Conservation (phyloP, 2,888 invertebrate genomes). For the Netelia inedita region DNA sequence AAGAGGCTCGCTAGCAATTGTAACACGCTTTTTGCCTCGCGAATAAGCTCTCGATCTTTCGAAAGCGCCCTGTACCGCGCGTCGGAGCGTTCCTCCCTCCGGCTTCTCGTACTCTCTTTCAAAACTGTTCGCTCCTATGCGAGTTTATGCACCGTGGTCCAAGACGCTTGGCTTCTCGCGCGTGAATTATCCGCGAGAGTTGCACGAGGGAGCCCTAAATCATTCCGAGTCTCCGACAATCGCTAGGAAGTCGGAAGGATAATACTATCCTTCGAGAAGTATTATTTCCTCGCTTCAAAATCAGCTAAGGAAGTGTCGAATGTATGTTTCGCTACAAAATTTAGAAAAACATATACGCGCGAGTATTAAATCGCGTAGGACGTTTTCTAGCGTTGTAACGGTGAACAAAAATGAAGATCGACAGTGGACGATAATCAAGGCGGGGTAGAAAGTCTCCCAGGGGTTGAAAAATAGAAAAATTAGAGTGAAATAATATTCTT, state of each 20-base stretch:
- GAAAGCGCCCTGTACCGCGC: constrained; percentile 18
- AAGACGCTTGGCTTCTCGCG: constrained; percentile 32
- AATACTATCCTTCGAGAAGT: constrained; percentile 58
- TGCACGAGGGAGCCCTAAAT: constrained; percentile 62
- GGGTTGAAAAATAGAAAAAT: too few relatives aligned
- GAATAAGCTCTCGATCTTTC: constrained; percentile 39
- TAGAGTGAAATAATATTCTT: too few relatives aligned
- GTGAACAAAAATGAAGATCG: too few relatives aligned
- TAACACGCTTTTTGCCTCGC: constrained; percentile 50
- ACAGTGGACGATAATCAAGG: too few relatives aligned
- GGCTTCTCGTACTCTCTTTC: constrained; percentile 1
- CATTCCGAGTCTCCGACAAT: constrained; percentile 57
- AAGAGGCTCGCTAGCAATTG: constrained; percentile 35
- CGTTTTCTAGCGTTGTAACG: too few relatives aligned
- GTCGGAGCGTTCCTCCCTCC: background rate
- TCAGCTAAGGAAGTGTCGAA: background rate
- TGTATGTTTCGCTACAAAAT: background rate
- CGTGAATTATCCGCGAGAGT: constrained; percentile 46
- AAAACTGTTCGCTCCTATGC: constrained; percentile 27
- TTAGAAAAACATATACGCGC: background rate
- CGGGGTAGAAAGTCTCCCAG: too few relatives aligned
- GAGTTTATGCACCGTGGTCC: constrained; percentile 44
- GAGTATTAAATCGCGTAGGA: background rate
- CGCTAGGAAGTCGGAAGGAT: constrained; percentile 53
- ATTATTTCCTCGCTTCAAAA: constrained; percentile 45